Conservation (phyloP, 2,888 invertebrate species). For the Machimus rusticus region DNA sequence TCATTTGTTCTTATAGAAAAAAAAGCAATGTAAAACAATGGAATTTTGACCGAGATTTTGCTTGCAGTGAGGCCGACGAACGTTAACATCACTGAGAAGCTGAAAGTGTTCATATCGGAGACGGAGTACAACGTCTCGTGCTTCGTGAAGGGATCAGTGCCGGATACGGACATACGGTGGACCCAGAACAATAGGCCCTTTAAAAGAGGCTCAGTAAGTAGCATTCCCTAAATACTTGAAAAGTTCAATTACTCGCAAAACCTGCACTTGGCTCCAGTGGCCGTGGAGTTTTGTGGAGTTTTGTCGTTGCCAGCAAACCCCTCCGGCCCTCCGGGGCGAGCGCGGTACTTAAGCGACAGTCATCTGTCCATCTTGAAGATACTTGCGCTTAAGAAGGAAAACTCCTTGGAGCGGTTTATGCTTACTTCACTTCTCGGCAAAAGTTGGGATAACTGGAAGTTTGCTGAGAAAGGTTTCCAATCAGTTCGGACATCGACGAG, state of each 20-base stretch:
- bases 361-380: background rate
- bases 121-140: slow-evolving; percentile 82
- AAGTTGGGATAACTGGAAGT: background rate
- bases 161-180: slow-evolving; percentile 85
- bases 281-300: background rate
- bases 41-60: background rate
- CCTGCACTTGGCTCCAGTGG: background rate
- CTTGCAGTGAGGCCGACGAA: slow-evolving; percentile 79
- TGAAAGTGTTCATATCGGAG: slow-evolving; percentile 78
- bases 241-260: background rate
- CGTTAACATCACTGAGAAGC: slow-evolving; percentile 80
- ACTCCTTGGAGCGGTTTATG: background rate
- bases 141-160: slow-evolving; percentile 84
- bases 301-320: background rate
- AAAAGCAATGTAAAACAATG: background rate
- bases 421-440: background rate
- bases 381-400: background rate
- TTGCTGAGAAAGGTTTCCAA: background rate
- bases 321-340: background rate
- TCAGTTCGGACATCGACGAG: background rate
- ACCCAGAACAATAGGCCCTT: slow-evolving; percentile 81
- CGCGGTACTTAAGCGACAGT: background rate
- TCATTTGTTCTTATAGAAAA: too few relatives aligned
- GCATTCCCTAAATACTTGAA: background rate
- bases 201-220: slow-evolving; percentile 76